Conservation (phyloP, 2,797 vertebrate genomes). For the Luscinia megarhynchos region DNA sequence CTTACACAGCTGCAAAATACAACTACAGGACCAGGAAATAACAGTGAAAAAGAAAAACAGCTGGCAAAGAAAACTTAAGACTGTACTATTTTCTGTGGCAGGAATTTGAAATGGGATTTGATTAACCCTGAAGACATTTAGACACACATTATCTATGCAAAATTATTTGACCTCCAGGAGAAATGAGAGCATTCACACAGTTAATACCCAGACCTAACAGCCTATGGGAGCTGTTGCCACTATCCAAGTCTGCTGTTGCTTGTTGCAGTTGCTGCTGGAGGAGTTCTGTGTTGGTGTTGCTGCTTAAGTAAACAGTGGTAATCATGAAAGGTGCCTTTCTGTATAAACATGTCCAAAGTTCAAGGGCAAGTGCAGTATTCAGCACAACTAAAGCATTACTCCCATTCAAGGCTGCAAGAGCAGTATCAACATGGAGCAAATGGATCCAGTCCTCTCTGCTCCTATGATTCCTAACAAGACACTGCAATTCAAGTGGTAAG, state of each 20-base stretch:
- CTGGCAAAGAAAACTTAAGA: neutral
- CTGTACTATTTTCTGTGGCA: neutral
- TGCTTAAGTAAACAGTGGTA: neutral
- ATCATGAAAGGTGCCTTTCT: neutral
- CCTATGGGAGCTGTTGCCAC: neutral
- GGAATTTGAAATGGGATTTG: neutral
- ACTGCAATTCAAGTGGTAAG: neutral
- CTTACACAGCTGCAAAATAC: neutral
- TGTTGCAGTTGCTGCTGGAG: neutral
- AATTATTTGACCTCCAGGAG: neutral
- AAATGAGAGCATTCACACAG: neutral
- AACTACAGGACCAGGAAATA: neutral
- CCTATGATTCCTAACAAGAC: neutral
- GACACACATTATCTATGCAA: neutral
- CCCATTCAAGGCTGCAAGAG: neutral
- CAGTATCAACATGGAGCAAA: neutral
- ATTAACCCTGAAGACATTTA: neutral
- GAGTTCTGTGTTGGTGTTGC: neutral
- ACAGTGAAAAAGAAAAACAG: neutral
- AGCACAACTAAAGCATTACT: neutral
- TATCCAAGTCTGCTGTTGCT: neutral
- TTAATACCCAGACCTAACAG: neutral
- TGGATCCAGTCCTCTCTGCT: rapidly evolving
- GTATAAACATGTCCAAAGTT: neutral
- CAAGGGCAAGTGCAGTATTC: neutral